Conservation (phyloP, 2,888 invertebrate genomes). For the Andrena fulva region DNA sequence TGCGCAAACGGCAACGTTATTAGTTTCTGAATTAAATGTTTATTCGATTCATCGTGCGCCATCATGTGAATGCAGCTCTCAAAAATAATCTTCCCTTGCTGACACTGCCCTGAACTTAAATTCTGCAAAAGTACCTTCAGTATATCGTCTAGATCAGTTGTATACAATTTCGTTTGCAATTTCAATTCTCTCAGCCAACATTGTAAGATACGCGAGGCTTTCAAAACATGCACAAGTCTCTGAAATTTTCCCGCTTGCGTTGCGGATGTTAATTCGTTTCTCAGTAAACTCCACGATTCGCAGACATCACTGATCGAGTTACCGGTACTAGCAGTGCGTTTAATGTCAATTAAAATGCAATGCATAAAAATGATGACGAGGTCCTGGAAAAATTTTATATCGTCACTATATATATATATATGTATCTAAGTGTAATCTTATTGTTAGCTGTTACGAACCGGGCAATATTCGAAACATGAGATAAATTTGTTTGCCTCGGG, state of each 20-base stretch:
- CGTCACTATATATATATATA: not conserved
- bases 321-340: conserved; percentile 33
- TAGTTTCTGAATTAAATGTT: conserved; percentile 74
- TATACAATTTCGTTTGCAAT: conserved; percentile 68
- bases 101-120: conserved; percentile 55
- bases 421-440: not conserved
- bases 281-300: conserved; percentile 74
- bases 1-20: conserved; percentile 73
- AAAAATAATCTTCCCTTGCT: conserved; percentile 66
- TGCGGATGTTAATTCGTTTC: conserved; percentile 61
- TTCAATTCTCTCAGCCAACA: conserved; percentile 63
- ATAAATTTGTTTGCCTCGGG: conserved; percentile 69
- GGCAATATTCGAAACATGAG: conserved; percentile 70
- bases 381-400: conserved; percentile 64
- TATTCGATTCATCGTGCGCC: conserved; percentile 74
- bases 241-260: conserved; percentile 65
- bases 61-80: conserved; percentile 76
- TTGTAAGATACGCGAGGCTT: conserved; percentile 71
- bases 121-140: conserved; percentile 59
- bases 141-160: conserved; percentile 63
- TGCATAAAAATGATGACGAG: conserved; percentile 74
- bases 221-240: conserved; percentile 67
- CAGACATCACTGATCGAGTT: conserved; percentile 65
- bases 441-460: conserved; percentile 61
- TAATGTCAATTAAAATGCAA: conserved; percentile 76